A percentile compares a stretch with the other conserved stretches of the same genome.
These are phyloP conservation scores for Peucedramus taeniatus DNA, from an alignment of 2,113 vertebrate genomes.

Conservation along the genomic window DNA sequence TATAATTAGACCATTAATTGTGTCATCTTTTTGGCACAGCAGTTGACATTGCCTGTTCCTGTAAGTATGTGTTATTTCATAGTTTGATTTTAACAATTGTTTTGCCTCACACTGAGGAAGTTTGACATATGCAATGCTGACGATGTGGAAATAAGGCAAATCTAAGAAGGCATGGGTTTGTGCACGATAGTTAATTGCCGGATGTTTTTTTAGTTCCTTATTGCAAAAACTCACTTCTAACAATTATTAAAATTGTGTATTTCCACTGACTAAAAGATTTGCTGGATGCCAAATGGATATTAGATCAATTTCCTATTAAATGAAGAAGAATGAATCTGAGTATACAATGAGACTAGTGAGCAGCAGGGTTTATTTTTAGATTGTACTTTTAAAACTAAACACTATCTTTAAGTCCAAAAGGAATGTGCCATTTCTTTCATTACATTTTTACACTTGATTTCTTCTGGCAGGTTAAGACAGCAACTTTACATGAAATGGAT, in stretches of 20 bases:
- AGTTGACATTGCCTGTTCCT: not conserved
- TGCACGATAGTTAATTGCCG: not conserved
- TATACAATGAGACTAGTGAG: slow-evolving; percentile 32
- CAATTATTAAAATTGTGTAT: not conserved
- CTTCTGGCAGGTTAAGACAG: slow-evolving; percentile 54
- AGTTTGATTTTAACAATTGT: not conserved
- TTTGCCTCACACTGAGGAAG: not conserved
- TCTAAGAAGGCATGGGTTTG: not conserved
- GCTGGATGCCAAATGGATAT: not conserved
- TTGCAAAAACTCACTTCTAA: not conserved
- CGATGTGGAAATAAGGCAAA: not conserved
- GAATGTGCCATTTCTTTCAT: slow-evolving; percentile 48
- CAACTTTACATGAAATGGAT: slow-evolving; percentile 47
- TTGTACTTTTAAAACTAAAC: slow-evolving; percentile 45
- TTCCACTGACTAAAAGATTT: not conserved
- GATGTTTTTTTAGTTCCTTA: not conserved
- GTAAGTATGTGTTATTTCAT: not conserved
- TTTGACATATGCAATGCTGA: not conserved
- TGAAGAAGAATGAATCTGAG: slow-evolving; percentile 34
- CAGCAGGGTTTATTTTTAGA: slow-evolving; percentile 45
- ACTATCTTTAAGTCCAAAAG: slow-evolving; percentile 27
- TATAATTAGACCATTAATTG: not conserved
- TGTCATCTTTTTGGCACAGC: not conserved
- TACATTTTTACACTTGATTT: slow-evolving; percentile 61
- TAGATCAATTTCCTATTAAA: slow-evolving; percentile 11